Evolutionary conservation across 2,888 invertebrate genomes (phyloP).

Genomic region (Lissonota sp.): DNA sequence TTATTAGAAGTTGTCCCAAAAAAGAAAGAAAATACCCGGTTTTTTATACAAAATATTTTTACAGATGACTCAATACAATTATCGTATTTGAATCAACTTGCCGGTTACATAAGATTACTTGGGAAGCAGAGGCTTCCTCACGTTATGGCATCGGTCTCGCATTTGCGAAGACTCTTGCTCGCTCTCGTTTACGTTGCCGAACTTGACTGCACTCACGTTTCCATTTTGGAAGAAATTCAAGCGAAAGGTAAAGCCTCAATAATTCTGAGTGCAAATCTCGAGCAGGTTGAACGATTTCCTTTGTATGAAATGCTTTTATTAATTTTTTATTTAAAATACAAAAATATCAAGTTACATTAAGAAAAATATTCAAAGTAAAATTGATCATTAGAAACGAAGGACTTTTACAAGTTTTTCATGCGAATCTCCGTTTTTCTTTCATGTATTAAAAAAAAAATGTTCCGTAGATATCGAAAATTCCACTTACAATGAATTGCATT

Average conservation of each 20-base stretch:
- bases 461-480: slow-evolving; percentile 81
- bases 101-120: slow-evolving; percentile 88
- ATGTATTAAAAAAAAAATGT: slow-evolving; percentile 38
- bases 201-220: slow-evolving; percentile 84
- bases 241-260: slow-evolving; percentile 78
- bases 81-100: slow-evolving; percentile 87
- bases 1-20: too few species aligned
- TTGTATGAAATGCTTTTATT: slow-evolving; percentile 10
- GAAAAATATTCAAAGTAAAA: too few species aligned
- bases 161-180: slow-evolving; percentile 86
- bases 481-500: slow-evolving; percentile 78
- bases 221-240: slow-evolving; percentile 85
- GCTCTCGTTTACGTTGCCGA: slow-evolving; percentile 86
- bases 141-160: slow-evolving; percentile 85
- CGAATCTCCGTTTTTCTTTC: background rate
- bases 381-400: too few species aligned
- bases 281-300: background rate
- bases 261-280: background rate
- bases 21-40: background rate
- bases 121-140: slow-evolving; percentile 85
- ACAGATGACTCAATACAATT: slow-evolving; percentile 87
- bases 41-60: slow-evolving; percentile 33
- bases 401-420: too few species aligned
- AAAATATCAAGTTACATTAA: too few species aligned
- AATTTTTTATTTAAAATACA: slow-evolving; percentile 3